Conservation (phyloP, 2,888 invertebrate species). For the Heteropelma amictum region DNA sequence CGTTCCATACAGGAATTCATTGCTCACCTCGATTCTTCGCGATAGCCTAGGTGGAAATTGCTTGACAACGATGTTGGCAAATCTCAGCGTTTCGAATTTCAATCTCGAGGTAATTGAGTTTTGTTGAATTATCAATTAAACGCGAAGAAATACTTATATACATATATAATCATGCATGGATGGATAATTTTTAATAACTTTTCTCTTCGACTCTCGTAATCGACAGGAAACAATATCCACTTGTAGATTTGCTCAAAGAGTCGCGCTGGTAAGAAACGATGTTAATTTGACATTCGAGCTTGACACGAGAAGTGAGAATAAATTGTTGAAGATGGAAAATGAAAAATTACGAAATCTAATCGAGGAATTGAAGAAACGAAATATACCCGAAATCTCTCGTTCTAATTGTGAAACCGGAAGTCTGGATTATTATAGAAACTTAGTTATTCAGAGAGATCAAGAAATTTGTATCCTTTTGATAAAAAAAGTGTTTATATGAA, state of each 20-base stretch:
- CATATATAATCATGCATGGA: neutral
- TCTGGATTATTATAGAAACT: slow-evolving; percentile 69
- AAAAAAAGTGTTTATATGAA: neutral
- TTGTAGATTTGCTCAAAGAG: slow-evolving; percentile 80
- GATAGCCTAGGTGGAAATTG: slow-evolving; percentile 81
- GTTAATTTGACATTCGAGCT: slow-evolving; percentile 76
- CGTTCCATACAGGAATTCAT: slow-evolving; percentile 79
- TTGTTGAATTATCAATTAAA: slow-evolving; percentile 18
- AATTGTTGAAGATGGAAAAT: slow-evolving; percentile 76
- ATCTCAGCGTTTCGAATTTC: slow-evolving; percentile 71
- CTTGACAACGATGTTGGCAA: slow-evolving; percentile 80
- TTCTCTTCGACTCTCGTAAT: slow-evolving; percentile 56
- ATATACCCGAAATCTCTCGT: slow-evolving; percentile 33
- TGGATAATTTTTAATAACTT: slow-evolving; percentile 21
- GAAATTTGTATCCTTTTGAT: slow-evolving; percentile 76
- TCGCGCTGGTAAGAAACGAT: slow-evolving; percentile 78
- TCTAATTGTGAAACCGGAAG: slow-evolving; percentile 40
- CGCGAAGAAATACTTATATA: neutral
- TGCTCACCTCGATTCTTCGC: slow-evolving; percentile 79
- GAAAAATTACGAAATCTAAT: slow-evolving; percentile 73
- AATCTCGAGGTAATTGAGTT: slow-evolving; percentile 69
- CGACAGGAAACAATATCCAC: slow-evolving; percentile 80
- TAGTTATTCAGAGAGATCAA: slow-evolving; percentile 73
- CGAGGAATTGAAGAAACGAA: slow-evolving; percentile 61
- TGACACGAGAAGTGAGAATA: slow-evolving; percentile 77